A percentile compares a stretch with the other conserved stretches of the same genome.
phyloP scores from a whole-genome alignment of 2,113 vertebrate genomes.

The Suricata suricatta region DNA sequence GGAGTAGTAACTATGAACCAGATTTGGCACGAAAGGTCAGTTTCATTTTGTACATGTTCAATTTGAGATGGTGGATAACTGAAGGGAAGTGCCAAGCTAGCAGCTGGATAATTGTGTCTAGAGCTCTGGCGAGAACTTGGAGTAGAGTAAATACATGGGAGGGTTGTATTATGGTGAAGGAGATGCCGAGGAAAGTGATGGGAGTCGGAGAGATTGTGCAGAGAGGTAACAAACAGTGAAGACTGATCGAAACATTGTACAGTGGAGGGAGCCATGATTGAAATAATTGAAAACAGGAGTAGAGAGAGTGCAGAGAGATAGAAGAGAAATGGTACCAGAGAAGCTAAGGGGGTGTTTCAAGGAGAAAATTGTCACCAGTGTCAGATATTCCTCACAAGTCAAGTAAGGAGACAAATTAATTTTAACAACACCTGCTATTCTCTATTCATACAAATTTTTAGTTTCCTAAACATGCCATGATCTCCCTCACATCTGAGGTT shows the following conservation, averaged over 20 bases:
- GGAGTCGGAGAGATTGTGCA: not conserved
- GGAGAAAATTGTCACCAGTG: not conserved
- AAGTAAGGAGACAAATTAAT: not conserved
- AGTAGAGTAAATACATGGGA: not conserved
- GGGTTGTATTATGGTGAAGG: not conserved
- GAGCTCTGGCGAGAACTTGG: not conserved
- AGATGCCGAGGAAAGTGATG: not conserved
- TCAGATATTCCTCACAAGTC: not conserved
- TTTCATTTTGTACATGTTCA: not conserved
- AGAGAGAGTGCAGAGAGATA: not conserved
- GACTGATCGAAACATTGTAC: not conserved
- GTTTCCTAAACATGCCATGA: not conserved
- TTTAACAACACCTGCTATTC: not conserved
- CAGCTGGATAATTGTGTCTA: not conserved
- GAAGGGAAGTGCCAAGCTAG: not conserved
- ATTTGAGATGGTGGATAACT: not conserved
- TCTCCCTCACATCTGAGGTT: not conserved
- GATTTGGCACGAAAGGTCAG: not conserved
- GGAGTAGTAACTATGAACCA: not conserved
- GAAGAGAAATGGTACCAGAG: not conserved
- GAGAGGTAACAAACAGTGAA: not conserved
- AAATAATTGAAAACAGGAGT: not conserved
- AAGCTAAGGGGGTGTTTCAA: not conserved
- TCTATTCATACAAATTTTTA: not conserved
- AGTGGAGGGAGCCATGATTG: not conserved